Base-by-base conservation (phyloP, 2,113 vertebrate genomes). In the Chionodraco myersi region DNA sequence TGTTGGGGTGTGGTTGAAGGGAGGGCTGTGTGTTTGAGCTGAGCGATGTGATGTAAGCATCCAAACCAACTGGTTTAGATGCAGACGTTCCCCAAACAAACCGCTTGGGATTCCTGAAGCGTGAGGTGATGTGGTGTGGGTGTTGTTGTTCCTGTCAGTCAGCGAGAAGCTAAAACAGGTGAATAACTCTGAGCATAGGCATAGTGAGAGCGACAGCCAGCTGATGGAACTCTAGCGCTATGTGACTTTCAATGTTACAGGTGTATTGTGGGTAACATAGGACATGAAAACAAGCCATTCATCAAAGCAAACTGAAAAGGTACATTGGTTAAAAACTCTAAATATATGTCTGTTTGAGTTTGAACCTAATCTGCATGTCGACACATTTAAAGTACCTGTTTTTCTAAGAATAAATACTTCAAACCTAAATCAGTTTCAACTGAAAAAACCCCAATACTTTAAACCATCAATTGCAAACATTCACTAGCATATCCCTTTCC, bases 31-130 rank as follows among this genome's bases (percentile, higher is more conserved):
- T 73, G 54, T 21, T 56, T 63, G 72, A 70, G 71, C 60, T 54
- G 15, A 41, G 21, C 21, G 23, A 61, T 56, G 30, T 30, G 51
- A 66, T 51, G 72, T 89, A 56, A 86, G 80, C 72, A 91, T 86
- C 89, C 79, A 49, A 84, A 91, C 93, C 58, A 54, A 92, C 94
- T 70, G 86, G 94, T 95, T 94, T 83, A 15, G 47, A 84, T 52
- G 69, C 61, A 60, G 12, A 68, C 85, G 75, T 92, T 89, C 72
- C 70, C 45, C 30, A 69, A 90, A 67, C 85, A 48, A 79, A 44
- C 54, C 56, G 79, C 51, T 86, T 86, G 1, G 77, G 64, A 94
- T 94, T 92, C 94, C 88, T 91, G 30, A 88, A 51, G 68, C 30
- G 76, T 89, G 88, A 90, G 58, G 56, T 36, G 18, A 11, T 3